These are phyloP conservation scores for Gymnocephalus cernua DNA, from an alignment of 2,113 vertebrate genomes.

Conservation along the genomic window DNA sequence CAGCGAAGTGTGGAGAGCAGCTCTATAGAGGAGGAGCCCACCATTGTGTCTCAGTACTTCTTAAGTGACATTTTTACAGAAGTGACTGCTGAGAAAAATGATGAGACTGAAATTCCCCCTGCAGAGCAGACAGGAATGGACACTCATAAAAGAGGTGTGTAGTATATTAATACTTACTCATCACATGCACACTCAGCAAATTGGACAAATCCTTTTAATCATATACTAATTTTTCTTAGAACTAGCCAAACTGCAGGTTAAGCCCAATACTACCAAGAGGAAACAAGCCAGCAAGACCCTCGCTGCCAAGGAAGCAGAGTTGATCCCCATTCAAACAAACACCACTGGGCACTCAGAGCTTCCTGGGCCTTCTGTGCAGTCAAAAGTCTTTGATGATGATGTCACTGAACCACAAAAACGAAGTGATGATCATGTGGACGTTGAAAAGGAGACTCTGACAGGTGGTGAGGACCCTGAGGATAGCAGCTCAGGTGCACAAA, in stretches of 20 bases:
- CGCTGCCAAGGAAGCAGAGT: conserved; percentile 7
- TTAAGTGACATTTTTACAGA: conserved; percentile 95
- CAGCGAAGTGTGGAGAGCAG: conserved; percentile 27
- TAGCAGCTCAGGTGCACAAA: conserved; percentile 24
- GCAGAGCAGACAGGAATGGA: conserved; percentile 37
- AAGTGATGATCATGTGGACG: neutral
- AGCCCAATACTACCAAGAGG: conserved; percentile 35
- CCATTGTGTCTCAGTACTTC: conserved; percentile 91
- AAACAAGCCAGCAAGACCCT: conserved; percentile 6
- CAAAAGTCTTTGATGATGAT: neutral
- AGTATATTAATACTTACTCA: neutral
- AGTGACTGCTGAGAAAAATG: conserved; percentile 65
- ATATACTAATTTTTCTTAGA: neutral
- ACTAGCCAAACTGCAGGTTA: conserved; percentile 64
- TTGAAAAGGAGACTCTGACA: neutral
- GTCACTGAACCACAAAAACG: neutral
- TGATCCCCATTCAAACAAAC: neutral
- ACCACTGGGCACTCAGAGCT: conserved; percentile 2
- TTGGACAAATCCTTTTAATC: neutral
- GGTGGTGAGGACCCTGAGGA: neutral
- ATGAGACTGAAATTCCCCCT: conserved; percentile 2
- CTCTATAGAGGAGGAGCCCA: conserved; percentile 83
- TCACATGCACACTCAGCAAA: neutral
- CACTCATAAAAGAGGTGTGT: conserved; percentile 63
- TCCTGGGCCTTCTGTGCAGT: conserved; percentile 10